Base-by-base conservation (phyloP, 2,113 vertebrate species). In the Anhinga rufa region DNA sequence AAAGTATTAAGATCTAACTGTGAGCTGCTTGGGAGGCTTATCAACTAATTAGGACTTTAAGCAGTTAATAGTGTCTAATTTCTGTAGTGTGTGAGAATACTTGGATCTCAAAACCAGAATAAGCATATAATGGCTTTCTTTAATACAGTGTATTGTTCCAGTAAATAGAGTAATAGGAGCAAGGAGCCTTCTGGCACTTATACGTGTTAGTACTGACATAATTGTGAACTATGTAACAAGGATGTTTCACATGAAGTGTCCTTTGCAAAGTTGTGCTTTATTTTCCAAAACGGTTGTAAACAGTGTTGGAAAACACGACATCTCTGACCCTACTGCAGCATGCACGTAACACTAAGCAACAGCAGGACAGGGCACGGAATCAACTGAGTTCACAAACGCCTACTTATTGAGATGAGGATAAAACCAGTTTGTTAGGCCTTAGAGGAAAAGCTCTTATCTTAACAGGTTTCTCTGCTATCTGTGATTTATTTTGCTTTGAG, bases 331-430 rank as follows among this genome's bases (percentile, higher is more conserved):
- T 54, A 6, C 31, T 4, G 44, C 52, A 44, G 62, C 36, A 13
- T 0, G 7, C 17, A 9, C 2, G 20, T 10, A 31, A 61, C 1
- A 2, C 62, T 17, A 9, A 58, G 28, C 34, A 55, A 2, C 6
- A 4, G 12, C 21, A 19, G 28, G 62, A 25, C 28, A 17, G 40
- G 34, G 38, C 2, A 40, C 7, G 7, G 8, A 4, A 52, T 14
- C 46, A 42, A 1, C 55, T 4, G 6, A 44, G 31, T 5, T 42
- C 88, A 84, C 26, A 52, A 84, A 61, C 0, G 21, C 44, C 36
- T 38, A 0, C 15, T 68, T 38, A 44, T 36, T 85, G 57, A 58
- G 17, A 48, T 28, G 38, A 79, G 55, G 78, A 25, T 18, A 52
- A 76, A 80, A 80, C 2, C 38, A 57, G 31, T 9, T 26, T 4